Evolutionary conservation across 2,888 invertebrate genomes (phyloP), one percentile per base, ranked within the genome.

Genomic region (Stenolophus ochropezus): DNA sequence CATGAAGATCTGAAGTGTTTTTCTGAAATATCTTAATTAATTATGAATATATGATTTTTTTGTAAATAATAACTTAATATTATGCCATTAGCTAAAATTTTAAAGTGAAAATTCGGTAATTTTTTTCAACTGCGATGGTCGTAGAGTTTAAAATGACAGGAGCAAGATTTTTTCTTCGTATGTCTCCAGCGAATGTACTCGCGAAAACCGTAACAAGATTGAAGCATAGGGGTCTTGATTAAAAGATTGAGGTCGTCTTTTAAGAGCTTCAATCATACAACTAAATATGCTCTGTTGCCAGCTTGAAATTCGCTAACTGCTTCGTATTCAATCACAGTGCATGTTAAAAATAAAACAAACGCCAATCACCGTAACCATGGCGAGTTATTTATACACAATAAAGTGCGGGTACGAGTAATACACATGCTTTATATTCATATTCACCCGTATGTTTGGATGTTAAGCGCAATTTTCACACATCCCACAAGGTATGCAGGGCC

Each of bases 231-330:
- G 75, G 81, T 51, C 81, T 81, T 81, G 81, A 81, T 81, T 81
- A 81, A 75, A 81, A 81, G 75, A 81, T 81, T 81, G 81, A 81
- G 81, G 81, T 81, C 81, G 81, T 61, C 81, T 81, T 81, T 73
- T 81, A 81, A 81, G 61, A 81, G 81, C 61, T 51, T 81, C 81
- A 81, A 81, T 81, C 81, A 81, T 75, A 61, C 75, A 74, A 20
- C 81, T 81, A 75, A 81, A 81, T 81, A 81, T 81, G 81, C 73
- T 21, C 65, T 69, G 65, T 69, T 69, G 65, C 65, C 33, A 69
- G 27, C 65, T 69, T 33, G 33, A 69, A 33, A 69, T 69, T 61
- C 61, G 61, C 61, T 14, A 61, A 61, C 61, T 23, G 23, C 61
- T 25, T 14, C 61, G 23, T 25, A 61, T 16, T 73, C 51, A 73